Percentiles rank a stretch among this genome's conserved stretches.
Conservation (phyloP, 2,888 invertebrate species). For the Pterostichus niger region DNA sequence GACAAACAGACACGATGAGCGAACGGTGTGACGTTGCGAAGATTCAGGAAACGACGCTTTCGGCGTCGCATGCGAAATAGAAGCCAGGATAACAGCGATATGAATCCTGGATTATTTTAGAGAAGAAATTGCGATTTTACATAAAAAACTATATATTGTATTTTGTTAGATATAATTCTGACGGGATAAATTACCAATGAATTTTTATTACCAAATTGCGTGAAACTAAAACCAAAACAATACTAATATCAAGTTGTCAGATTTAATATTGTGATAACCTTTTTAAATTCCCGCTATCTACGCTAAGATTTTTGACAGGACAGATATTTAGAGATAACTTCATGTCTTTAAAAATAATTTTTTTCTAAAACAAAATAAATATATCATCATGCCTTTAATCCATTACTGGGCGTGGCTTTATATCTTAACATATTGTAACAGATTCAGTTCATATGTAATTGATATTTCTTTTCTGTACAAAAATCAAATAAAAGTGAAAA, state of each 20-base stretch:
- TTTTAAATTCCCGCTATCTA: too few species aligned
- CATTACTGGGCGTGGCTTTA: too few species aligned
- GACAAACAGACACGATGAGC: background rate
- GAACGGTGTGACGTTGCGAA: background rate
- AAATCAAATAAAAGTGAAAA: too few species aligned
- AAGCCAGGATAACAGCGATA: background rate
- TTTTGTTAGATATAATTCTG: background rate
- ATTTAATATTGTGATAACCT: background rate
- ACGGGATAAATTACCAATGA: too few species aligned
- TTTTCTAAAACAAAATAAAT: too few species aligned
- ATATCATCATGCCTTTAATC: too few species aligned
- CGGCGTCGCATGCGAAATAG: background rate
- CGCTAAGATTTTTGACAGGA: too few species aligned
- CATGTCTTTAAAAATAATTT: too few species aligned
- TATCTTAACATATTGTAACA: too few species aligned
- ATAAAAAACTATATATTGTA: background rate
- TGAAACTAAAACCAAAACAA: background rate
- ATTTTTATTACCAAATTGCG: background rate
- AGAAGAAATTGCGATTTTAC: background rate
- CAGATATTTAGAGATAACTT: too few species aligned
- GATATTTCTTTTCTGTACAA: too few species aligned
- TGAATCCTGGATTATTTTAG: background rate
- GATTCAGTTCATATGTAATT: too few species aligned
- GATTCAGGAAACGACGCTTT: conserved; percentile 1
- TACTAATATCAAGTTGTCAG: background rate